phyloP scores from a whole-genome alignment of 2,797 vertebrate species.

The Scolopax rusticola region DNA sequence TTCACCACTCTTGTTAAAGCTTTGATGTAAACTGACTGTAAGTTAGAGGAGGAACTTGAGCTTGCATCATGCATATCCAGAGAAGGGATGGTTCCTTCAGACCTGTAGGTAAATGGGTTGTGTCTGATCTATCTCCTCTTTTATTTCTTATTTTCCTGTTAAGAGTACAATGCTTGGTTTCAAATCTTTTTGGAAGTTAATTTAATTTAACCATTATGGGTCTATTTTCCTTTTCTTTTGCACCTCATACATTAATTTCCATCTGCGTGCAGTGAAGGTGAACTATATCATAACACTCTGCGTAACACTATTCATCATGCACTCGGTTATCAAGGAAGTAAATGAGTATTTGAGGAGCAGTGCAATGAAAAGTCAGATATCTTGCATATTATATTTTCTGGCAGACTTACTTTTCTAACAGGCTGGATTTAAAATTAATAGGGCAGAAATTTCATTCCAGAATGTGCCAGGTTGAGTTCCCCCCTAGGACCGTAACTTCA shows the following conservation, averaged over 20 bases:
- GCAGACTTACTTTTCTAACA: not conserved
- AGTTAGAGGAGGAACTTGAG: not conserved
- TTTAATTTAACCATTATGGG: not conserved
- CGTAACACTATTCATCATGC: not conserved
- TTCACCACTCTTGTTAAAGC: not conserved
- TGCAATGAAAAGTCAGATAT: not conserved
- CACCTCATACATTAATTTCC: slow-evolving; percentile 27
- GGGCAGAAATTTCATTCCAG: slow-evolving; percentile 38
- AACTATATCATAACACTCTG: not conserved
- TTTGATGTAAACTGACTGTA: not conserved
- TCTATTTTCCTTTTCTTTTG: slow-evolving; percentile 24
- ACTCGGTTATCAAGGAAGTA: slow-evolving; percentile 10
- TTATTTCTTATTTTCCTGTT: not conserved
- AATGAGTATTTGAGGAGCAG: slow-evolving; percentile 7
- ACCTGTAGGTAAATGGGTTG: not conserved
- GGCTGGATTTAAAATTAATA: slow-evolving; percentile 43
- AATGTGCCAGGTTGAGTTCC: not conserved
- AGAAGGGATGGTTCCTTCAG: not conserved
- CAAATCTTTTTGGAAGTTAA: not conserved
- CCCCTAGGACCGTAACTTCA: not conserved
- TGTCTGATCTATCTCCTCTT: not conserved
- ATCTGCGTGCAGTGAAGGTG: not conserved
- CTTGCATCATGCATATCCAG: not conserved
- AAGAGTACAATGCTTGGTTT: not conserved
- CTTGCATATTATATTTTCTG: slow-evolving; percentile 36